Conservation (phyloP, 2,888 invertebrate genomes). For the Idaea straminata region DNA sequence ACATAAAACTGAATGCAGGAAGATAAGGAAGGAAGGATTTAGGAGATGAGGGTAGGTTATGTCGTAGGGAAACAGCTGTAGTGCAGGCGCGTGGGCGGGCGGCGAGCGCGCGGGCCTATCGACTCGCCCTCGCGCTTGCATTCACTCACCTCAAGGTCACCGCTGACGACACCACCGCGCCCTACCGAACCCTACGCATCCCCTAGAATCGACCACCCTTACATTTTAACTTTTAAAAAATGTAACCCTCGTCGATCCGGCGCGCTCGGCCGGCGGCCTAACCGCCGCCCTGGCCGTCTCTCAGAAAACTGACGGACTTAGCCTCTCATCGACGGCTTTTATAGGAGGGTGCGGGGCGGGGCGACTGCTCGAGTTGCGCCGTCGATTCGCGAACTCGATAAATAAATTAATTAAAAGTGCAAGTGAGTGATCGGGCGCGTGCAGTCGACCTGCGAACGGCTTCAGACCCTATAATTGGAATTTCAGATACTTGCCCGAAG, state of each 20-base stretch:
- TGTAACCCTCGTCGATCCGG: constrained; percentile 65
- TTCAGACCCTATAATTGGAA: constrained; percentile 70
- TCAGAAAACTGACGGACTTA: constrained; percentile 74
- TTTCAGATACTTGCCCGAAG: constrained; percentile 58
- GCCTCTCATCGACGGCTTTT: constrained; percentile 58
- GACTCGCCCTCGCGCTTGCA: constrained; percentile 56
- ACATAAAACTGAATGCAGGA: constrained; percentile 17
- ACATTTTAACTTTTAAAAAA: constrained; percentile 56
- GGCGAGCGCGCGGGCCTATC: constrained; percentile 52
- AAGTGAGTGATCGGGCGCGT: constrained; percentile 77
- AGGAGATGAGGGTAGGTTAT: constrained; percentile 48
- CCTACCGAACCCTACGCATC: constrained; percentile 55
- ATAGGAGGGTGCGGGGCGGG: constrained; percentile 70
- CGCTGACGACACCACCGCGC: constrained; percentile 38
- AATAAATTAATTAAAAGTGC: constrained; percentile 82
- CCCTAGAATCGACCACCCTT: constrained; percentile 48
- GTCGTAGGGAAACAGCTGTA: constrained; percentile 69
- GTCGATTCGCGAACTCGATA: constrained; percentile 78
- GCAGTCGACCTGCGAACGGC: constrained; percentile 65
- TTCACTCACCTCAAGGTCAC: constrained; percentile 74
- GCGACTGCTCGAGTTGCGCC: constrained; percentile 75
- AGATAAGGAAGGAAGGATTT: constrained; percentile 21
- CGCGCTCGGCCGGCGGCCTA: constrained; percentile 55
- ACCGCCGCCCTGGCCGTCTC: constrained; percentile 62
- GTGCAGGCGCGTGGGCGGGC: constrained; percentile 67